A percentile compares a stretch with the other conserved stretches of the same genome.
Conservation (phyloP, 1,140 invertebrate species). For the Zaprionus vittiger region DNA sequence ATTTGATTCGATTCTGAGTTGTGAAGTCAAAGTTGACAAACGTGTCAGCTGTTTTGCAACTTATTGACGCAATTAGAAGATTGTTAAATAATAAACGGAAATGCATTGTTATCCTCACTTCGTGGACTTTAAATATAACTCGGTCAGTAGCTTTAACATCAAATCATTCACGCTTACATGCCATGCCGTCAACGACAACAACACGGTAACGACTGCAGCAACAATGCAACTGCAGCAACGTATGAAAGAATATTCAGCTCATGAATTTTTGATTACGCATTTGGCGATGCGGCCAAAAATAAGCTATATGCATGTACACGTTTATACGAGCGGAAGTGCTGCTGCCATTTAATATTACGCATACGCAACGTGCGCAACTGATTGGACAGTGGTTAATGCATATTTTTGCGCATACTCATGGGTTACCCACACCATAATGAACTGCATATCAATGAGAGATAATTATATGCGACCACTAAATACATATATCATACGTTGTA, state of each 20-base stretch:
- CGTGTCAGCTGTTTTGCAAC: too few relatives aligned
- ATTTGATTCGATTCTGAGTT: too few relatives aligned
- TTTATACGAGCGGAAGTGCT: conserved; percentile 60
- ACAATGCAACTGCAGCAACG: conserved; percentile 2
- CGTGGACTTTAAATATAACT: conserved; percentile 16
- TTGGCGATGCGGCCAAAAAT: conserved; percentile 71
- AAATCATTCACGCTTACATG: conserved; percentile 65
- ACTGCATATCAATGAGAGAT: conserved; percentile 35
- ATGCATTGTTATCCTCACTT: background rate
- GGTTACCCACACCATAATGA: conserved; percentile 33
- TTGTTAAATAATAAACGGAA: background rate
- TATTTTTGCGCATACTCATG: conserved; percentile 42
- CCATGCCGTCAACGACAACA: background rate
- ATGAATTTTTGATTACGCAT: conserved; percentile 80
- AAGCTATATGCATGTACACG: conserved; percentile 24
- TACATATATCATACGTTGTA: background rate
- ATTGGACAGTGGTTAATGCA: conserved; percentile 73
- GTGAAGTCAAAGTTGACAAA: too few relatives aligned
- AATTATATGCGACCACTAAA: conserved; percentile 25
- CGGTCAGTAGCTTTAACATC: conserved; percentile 30
- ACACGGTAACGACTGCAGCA: conserved; percentile 11
- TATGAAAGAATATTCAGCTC: conserved; percentile 56
- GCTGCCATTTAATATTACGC: conserved; percentile 74
- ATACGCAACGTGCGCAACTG: conserved; percentile 68
- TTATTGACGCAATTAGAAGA: too few relatives aligned